These are phyloP conservation scores for Taeniopygia guttata DNA, from an alignment of 2,797 vertebrate species.

Conservation along the genomic window DNA sequence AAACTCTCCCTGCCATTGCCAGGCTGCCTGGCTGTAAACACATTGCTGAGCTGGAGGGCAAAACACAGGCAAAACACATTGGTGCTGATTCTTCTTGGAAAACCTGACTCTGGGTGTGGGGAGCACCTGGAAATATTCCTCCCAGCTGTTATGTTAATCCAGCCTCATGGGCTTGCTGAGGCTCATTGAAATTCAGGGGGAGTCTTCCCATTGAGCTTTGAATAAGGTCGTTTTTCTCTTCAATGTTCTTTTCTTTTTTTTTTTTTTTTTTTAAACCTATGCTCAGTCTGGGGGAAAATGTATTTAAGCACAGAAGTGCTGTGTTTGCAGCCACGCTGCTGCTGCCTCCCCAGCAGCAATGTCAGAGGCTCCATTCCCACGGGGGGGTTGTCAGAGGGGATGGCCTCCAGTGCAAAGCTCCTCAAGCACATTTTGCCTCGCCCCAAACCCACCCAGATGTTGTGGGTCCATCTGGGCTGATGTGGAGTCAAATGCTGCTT, in stretches of 20 bases:
- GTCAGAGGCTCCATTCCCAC: neutral
- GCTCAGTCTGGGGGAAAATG: conserved; percentile 15
- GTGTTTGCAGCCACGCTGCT: neutral
- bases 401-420: neutral
- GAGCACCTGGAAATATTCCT: conserved; percentile 49
- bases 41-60: neutral
- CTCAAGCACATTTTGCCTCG: accelerated
- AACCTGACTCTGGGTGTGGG: conserved; percentile 3
- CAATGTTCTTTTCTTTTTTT: neutral
- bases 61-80: neutral
- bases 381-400: neutral
- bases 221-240: conserved; percentile 11
- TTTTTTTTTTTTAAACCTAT: neutral
- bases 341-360: neutral
- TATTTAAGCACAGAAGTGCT: conserved; percentile 11
- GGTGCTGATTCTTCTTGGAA: conserved; percentile 2
- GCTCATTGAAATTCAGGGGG: conserved; percentile 27
- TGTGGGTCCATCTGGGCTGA: neutral
- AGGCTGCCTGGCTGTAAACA: neutral
- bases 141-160: conserved; percentile 38
- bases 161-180: neutral
- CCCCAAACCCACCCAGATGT: neutral
- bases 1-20: neutral
- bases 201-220: conserved; percentile 3
- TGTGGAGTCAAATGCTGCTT: neutral